Evolutionary conservation across 2,797 vertebrate species (phyloP).

Genomic region (Buphagus erythrorhynchus): DNA sequence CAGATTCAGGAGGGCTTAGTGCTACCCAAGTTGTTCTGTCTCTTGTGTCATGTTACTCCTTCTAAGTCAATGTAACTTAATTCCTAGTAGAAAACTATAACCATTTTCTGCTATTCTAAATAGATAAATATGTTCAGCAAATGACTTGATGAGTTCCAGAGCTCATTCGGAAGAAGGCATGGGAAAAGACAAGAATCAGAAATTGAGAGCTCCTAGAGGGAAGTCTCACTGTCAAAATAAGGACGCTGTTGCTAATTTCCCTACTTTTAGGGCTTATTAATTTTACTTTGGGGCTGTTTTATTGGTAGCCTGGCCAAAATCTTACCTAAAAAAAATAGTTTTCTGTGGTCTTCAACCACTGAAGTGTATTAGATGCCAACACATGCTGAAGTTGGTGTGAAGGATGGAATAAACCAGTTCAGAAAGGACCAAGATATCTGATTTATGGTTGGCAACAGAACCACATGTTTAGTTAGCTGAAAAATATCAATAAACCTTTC

Average conservation of each 20-base stretch:
- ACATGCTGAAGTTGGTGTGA: neutral
- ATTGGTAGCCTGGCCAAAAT: neutral
- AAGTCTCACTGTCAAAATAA: neutral
- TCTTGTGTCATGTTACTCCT: accelerated
- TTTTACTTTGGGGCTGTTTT: neutral
- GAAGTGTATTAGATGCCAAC: neutral
- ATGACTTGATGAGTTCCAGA: neutral
- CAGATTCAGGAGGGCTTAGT: neutral
- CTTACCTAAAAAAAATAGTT: accelerated
- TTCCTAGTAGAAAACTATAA: neutral
- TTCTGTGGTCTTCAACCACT: neutral
- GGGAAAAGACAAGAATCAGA: neutral
- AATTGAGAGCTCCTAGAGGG: neutral
- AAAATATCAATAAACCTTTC: neutral
- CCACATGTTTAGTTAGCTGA: neutral
- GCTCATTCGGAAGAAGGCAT: neutral
- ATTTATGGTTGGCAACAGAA: neutral
- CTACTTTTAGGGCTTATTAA: neutral
- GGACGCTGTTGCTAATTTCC: neutral
- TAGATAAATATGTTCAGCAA: neutral
- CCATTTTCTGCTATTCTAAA: neutral
- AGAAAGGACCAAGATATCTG: neutral
- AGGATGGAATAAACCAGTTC: neutral
- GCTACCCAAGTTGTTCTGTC: neutral
- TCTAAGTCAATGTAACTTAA: neutral